Percentiles rank a stretch among this genome's conserved stretches.
Conservation (phyloP, 2,888 invertebrate species). For the Tachystola acroxantha region DNA sequence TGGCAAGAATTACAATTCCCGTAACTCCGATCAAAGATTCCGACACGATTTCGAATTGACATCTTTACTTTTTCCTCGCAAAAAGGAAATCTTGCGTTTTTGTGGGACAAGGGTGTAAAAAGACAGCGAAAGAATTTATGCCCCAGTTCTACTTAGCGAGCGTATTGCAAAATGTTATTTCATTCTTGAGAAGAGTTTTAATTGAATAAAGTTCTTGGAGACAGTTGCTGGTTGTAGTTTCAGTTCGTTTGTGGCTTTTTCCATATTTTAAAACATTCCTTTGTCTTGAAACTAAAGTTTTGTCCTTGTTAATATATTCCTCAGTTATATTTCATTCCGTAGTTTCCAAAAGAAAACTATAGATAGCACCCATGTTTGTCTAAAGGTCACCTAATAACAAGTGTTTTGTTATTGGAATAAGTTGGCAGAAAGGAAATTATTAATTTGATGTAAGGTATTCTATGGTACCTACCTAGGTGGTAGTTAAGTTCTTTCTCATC, state of each 20-base stretch:
- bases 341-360: background rate
- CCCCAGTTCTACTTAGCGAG: constrained; percentile 2
- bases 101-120: background rate
- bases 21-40: too few species aligned
- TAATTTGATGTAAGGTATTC: too few species aligned
- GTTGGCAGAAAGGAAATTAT: constrained; percentile 11
- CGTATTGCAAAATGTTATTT: constrained; percentile 11
- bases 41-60: background rate
- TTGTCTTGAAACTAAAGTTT: too few species aligned
- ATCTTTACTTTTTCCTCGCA: background rate
- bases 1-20: too few species aligned
- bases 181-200: constrained; percentile 10
- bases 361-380: background rate
- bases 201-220: constrained; percentile 15
- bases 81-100: background rate
- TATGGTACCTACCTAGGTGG: too few species aligned
- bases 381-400: background rate
- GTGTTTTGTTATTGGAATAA: constrained; percentile 11
- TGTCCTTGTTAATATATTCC: too few species aligned
- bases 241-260: too few species aligned
- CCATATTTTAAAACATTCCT: too few species aligned
- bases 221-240: constrained; percentile 4
- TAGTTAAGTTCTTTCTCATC: constrained; percentile 11
- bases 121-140: constrained; percentile 6
- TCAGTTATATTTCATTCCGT: too few species aligned